phyloP scores from a whole-genome alignment of 2,113 vertebrate genomes.

The Andinoacara biseriatus region DNA sequence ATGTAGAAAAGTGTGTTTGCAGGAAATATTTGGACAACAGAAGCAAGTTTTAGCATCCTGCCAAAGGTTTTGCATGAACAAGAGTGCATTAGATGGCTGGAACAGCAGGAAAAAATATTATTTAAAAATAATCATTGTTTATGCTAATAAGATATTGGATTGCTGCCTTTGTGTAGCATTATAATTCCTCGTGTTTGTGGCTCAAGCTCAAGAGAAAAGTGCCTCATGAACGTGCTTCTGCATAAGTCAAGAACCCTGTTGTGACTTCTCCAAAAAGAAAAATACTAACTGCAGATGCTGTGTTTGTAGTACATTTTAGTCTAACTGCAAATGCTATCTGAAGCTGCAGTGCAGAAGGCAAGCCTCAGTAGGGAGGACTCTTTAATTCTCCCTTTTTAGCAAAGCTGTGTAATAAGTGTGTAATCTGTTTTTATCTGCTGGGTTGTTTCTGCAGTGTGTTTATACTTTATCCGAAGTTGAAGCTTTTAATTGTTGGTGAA shows the following conservation, averaged over 20 bases:
- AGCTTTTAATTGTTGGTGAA: slow-evolving; percentile 48
- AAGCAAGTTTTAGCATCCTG: not conserved
- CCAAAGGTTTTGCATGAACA: not conserved
- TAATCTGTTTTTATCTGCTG: slow-evolving; percentile 41
- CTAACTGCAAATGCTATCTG: slow-evolving; percentile 23
- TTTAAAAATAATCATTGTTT: not conserved
- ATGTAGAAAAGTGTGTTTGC: not conserved
- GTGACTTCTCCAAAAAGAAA: slow-evolving; percentile 19
- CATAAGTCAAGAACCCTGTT: not conserved
- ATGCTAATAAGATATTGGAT: not conserved
- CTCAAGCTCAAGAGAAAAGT: not conserved
- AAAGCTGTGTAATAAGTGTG: slow-evolving; percentile 50
- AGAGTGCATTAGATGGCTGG: not conserved
- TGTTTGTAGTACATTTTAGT: slow-evolving; percentile 37
- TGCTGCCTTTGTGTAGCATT: slow-evolving; percentile 9
- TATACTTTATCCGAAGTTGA: slow-evolving; percentile 45
- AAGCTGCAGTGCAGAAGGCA: slow-evolving; percentile 33
- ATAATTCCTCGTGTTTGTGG: not conserved
- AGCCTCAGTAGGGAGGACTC: not conserved
- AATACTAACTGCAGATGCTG: slow-evolving; percentile 35
- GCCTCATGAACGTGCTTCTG: not conserved
- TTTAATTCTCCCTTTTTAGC: slow-evolving; percentile 25
- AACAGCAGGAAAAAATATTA: not conserved
- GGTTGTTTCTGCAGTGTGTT: slow-evolving; percentile 56
- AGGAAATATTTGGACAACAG: not conserved